Evolutionary conservation across 2,113 vertebrate genomes (phyloP), one percentile per base, ranked within the genome.

Genomic region (Mormyrus lacerda): DNA sequence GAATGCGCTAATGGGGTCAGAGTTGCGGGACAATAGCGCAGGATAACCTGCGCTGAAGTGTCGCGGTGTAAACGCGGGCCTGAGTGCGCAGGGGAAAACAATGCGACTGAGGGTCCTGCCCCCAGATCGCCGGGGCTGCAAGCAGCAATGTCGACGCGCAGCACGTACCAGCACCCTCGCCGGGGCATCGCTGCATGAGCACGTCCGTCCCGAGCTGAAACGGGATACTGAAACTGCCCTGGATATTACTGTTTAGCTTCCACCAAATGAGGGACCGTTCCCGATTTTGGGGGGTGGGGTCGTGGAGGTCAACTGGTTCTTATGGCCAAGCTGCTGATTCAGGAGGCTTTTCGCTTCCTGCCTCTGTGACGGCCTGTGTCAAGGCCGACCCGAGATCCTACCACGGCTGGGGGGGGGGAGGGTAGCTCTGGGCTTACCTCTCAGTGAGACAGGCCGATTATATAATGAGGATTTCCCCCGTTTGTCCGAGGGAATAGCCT

Each of bases 1-100:
- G 95, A 96, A 96, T 96, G 95, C 94, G 94, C 95, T 96, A 96
- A 96, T 96, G 94, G 95, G 95, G 94, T 95, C 94, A 95, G 93
- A 95, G 93, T 95, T 94, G 94, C 94, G 94, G 93, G 93, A 90
- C 92, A 92, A 94, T 92, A 95, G 93, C 94, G 94, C 91, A 91
- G 92, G 89, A 92, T 91, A 91, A 93, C 89, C 92, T 88, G 88
- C 91, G 87, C 89, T 88, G 79, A 85, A 89, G 90, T 87, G 91
- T 90, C 89, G 79, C 65, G 47, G 50, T 89, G 89, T 90, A 90
- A 61, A 51, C 7, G 88, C 88, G 1, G 19, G 50, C 21, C 39
- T 45, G 39, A 15, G 45, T 50, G 39, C 2, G 44, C 35, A 55
- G n/a, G 19, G 27, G 27, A n/a, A 79, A 76, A 79, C 31, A 11